These are phyloP conservation scores for Toxostoma redivivum DNA, from an alignment of 2,113 vertebrate species.

Conservation along the genomic window DNA sequence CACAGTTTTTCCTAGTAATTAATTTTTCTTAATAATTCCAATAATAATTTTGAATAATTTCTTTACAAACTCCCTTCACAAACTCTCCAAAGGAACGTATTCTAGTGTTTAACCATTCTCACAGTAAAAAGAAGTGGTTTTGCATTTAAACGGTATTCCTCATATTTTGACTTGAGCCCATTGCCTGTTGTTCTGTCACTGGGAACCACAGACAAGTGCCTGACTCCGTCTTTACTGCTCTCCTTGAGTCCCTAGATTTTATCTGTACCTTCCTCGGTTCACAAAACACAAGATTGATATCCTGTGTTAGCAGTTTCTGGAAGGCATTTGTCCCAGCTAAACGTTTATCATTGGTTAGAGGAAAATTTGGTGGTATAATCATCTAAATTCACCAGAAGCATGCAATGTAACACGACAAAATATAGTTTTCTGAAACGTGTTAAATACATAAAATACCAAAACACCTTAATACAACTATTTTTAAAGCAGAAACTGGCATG, in stretches of 20 bases:
- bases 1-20: background rate
- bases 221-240: background rate
- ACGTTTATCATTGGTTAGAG: background rate
- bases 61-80: background rate
- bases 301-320: background rate
- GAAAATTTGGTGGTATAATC: background rate
- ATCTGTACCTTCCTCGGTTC: background rate
- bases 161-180: background rate
- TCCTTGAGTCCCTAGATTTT: background rate
- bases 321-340: background rate
- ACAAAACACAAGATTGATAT: background rate
- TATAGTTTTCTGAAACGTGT: background rate
- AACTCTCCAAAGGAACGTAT: background rate
- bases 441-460: background rate
- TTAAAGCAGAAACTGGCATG: background rate
- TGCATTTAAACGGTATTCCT: background rate
- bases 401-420: background rate
- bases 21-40: too few species aligned
- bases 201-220: background rate
- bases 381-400: background rate
- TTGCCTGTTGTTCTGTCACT: background rate
- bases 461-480: background rate
- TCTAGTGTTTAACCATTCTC: background rate
- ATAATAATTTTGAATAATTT: background rate
- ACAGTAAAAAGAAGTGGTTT: background rate